Conservation (phyloP, 2,113 vertebrate genomes). For the Scartelaos histophorus region DNA sequence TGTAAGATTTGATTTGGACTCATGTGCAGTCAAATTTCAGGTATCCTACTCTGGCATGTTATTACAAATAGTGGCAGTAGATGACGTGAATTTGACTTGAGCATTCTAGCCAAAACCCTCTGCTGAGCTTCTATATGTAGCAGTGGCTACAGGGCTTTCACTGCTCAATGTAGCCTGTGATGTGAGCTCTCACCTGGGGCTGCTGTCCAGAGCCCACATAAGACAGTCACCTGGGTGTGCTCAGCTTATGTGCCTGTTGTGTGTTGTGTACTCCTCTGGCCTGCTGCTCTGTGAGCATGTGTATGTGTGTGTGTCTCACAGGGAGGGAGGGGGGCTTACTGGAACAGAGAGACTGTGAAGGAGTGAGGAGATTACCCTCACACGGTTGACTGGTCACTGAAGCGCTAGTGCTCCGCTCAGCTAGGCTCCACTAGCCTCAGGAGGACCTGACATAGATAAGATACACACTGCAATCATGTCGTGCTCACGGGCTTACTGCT, state of each 20-base stretch:
- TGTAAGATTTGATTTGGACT: background rate
- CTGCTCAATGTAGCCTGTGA: conserved; percentile 51
- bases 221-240: conserved; percentile 64
- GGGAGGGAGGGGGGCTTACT: conserved; percentile 49
- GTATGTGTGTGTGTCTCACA: conserved; percentile 54
- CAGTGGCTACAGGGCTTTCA: conserved; percentile 48
- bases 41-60: background rate
- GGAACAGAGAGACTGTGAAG: conserved; percentile 61
- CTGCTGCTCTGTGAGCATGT: conserved; percentile 34
- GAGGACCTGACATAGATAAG: conserved; percentile 81
- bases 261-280: conserved; percentile 12
- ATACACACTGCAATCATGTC: conserved; percentile 83
- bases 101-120: conserved; percentile 8
- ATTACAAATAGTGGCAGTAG: background rate
- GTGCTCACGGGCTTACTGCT: conserved; percentile 78
- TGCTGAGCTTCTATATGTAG: conserved; percentile 39
- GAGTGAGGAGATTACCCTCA: conserved; percentile 77
- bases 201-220: conserved; percentile 58
- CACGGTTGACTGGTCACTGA: conserved; percentile 81
- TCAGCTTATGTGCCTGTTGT: conserved; percentile 35
- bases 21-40: background rate
- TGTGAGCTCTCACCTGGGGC: conserved; percentile 57
- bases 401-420: conserved; percentile 75
- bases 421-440: conserved; percentile 78
- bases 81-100: background rate